Evolutionary conservation across 2,797 vertebrate genomes (phyloP), one percentile per base, ranked within the genome.

Genomic region (Phoebastria nigripes): DNA sequence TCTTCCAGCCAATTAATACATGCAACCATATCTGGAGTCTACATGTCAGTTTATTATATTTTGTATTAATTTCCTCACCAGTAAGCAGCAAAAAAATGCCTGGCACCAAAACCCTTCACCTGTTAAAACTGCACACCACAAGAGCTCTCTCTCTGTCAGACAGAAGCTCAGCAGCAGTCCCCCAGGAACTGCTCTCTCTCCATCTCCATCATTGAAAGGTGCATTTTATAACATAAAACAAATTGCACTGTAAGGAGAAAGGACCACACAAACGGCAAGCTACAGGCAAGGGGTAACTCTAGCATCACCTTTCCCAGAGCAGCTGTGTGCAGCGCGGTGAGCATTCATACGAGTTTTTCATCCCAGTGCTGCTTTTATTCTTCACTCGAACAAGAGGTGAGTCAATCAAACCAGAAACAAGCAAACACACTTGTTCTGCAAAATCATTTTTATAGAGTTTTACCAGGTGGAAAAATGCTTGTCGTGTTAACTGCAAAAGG

Each of bases 371-470:
- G 69, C 65, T 55, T 78, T 67, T 13, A 8, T 10, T 9, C 62
- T 19, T 25, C 67, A 5, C 66, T 74, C 29, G 1, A 13, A 25
- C 0, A 2, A 81, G 56, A 56, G n/a, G 12, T 0, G 0, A 44
- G 31, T 5, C 47, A 54, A 69, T 3, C 46, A 72, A 72, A 61
- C 20, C 66, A 76, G 51, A 22, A 90, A 47, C 16, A 20, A 62
- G 59, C 51, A 35, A 42, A 39, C 41, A 1, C 41, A 12, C 42
- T 61, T 4, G 2, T 21, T 56, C 79, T 74, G 59, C 56, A 58
- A 46, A 76, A 55, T 7, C 9, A 24, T 14, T 82, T 95, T 24
- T 7, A 54, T 19, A 11, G 65, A 15, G 15, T 15, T 88, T 59
- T 3, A 77, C 63, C 59, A 52, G 66, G 17, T 79, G 52, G 71